Percentiles rank a stretch among this genome's conserved stretches.
Evolutionary conservation across 2,888 invertebrate species (phyloP).

Genomic region (Alviniconcha strummeri): DNA sequence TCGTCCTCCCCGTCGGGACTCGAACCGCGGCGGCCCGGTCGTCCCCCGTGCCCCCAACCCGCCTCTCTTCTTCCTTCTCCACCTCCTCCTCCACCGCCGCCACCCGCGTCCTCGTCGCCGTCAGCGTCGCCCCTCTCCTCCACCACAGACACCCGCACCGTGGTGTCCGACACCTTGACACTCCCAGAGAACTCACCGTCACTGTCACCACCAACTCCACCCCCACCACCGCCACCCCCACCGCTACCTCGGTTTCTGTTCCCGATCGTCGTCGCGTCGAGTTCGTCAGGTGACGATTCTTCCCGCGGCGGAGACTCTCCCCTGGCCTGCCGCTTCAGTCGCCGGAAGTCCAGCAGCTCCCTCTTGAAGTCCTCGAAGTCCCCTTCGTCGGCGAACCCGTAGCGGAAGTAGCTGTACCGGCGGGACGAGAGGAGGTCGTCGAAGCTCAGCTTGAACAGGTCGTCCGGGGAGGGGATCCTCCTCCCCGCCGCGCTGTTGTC

Average conservation of each 20-base stretch:
- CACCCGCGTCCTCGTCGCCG: background rate
- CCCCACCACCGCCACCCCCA: background rate
- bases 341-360: constrained; percentile 55
- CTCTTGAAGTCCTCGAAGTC: constrained; percentile 68
- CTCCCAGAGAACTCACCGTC: background rate
- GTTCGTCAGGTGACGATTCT: background rate
- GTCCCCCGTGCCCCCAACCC: background rate
- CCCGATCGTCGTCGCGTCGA: background rate
- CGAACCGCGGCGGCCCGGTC: background rate
- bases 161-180: background rate
- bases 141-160: background rate
- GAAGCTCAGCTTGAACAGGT: constrained; percentile 48
- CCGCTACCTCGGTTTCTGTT: no score
- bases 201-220: background rate
- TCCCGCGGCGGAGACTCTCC: background rate
- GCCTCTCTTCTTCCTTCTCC: background rate
- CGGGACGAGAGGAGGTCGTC: constrained; percentile 50
- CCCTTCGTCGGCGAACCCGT: constrained; percentile 61
- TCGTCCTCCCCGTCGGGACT: background rate
- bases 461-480: constrained; percentile 20
- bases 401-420: constrained; percentile 51
- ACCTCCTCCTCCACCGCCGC: background rate
- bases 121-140: background rate
- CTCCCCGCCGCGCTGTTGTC: constrained; percentile 7
- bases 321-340: constrained; percentile 37